These are phyloP conservation scores for Phenganax marumi DNA, from an alignment of 92 coral and sea anemone species.

Conservation along the genomic window DNA sequence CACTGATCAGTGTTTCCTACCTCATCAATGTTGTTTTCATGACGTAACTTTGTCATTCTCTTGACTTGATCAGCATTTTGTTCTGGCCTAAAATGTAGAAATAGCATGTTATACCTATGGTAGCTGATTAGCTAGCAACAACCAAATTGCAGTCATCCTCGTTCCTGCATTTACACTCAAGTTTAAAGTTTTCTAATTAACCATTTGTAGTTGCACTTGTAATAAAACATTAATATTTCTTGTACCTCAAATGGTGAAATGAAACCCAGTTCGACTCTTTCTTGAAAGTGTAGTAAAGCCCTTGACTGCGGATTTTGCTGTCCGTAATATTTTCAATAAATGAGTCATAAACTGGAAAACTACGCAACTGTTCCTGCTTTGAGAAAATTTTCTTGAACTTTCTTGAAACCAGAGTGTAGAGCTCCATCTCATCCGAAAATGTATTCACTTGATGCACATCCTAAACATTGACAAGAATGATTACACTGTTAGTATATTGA, in stretches of 20 bases:
- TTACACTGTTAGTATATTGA: no score
- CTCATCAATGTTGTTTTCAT: constrained; percentile 89
- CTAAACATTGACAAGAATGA: constrained; percentile 37
- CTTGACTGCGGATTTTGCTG: constrained; percentile 84
- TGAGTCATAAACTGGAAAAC: constrained; percentile 83
- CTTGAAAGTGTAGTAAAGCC: constrained; percentile 80
- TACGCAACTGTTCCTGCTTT: constrained; percentile 90
- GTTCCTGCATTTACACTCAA: no score
- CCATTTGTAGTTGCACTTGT: no score
- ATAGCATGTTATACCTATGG: background rate
- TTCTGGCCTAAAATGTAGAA: constrained; percentile 64
- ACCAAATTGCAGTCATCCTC: background rate
- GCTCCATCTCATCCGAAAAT: constrained; percentile 96
- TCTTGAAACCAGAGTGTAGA: constrained; percentile 87
- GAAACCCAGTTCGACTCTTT: constrained; percentile 91
- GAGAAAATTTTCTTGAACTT: constrained; percentile 91
- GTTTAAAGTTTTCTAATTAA: no score
- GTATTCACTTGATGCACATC: constrained; percentile 94
- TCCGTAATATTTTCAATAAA: constrained; percentile 91
- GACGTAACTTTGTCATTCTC: constrained; percentile 85
- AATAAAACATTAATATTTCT: no score
- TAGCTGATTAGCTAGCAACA: background rate
- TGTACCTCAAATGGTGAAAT: constrained; percentile 72
- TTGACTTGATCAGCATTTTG: constrained; percentile 76
- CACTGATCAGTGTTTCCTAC: constrained; percentile 27